Conservation (phyloP, 2,113 vertebrate genomes). For the Sceloporus tristichus region DNA sequence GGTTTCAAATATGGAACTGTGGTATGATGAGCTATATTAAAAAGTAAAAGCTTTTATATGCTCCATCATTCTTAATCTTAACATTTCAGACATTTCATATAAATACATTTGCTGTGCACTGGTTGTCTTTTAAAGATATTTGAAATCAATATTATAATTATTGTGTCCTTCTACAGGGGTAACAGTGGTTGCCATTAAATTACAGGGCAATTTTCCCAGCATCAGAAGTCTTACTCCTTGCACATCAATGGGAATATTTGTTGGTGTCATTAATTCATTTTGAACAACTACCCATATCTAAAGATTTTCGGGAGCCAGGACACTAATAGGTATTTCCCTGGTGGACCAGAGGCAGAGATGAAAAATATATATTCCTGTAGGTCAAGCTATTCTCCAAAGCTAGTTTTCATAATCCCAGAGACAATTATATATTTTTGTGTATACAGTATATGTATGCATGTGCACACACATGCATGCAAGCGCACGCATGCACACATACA, state of each 20-base stretch:
- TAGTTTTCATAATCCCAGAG: not conserved
- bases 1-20: not conserved
- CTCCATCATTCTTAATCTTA: not conserved
- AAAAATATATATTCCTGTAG: conserved; percentile 10
- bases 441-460: not conserved
- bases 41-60: not conserved
- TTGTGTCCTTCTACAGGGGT: not conserved
- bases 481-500: not conserved
- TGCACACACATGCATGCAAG: not conserved
- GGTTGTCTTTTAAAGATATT: not conserved
- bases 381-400: conserved; percentile 45
- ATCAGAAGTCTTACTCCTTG: not conserved
- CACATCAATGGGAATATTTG: not conserved
- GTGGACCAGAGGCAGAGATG: not conserved
- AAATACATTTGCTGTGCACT: not conserved
- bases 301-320: not conserved
- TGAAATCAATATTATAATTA: conserved; percentile 7
- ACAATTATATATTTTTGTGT: not conserved
- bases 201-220: not conserved
- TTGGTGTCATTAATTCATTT: not conserved
- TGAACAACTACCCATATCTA: not conserved
- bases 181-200: not conserved
- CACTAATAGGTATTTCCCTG: not conserved
- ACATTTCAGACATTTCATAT: not conserved
- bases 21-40: not conserved